Evolutionary conservation across 2,888 invertebrate species (phyloP).

Genomic region (Melanotus villosus): DNA sequence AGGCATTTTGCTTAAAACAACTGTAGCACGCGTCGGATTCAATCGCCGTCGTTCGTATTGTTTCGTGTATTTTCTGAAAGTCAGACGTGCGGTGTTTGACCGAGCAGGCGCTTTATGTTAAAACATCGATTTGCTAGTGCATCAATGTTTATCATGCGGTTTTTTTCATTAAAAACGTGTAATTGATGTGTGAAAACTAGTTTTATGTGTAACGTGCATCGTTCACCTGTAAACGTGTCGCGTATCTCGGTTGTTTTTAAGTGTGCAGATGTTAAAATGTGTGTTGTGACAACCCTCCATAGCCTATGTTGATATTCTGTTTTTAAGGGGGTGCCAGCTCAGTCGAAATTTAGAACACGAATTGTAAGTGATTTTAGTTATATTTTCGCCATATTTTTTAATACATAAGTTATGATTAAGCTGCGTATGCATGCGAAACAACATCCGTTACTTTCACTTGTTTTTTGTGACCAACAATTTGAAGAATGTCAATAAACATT

Average conservation of each 20-base stretch:
- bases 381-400: background rate
- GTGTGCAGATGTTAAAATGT: conserved; percentile 4
- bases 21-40: no score
- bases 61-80: conserved; percentile 25
- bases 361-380: conserved; percentile 20
- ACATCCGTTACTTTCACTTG: conserved; percentile 1
- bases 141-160: conserved; percentile 48
- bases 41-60: conserved; percentile 7
- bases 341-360: conserved; percentile 20
- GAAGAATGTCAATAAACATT: conserved; percentile 10
- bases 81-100: conserved; percentile 36
- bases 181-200: conserved; percentile 34
- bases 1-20: no score
- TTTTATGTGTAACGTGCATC: background rate
- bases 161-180: conserved; percentile 42
- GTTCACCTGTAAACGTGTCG: conserved; percentile 2
- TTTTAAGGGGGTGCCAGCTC: conserved; percentile 34
- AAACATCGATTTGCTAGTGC: conserved; percentile 54
- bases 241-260: background rate
- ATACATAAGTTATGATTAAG: no score
- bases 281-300: conserved; percentile 29
- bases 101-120: conserved; percentile 52
- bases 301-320: conserved; percentile 25
- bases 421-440: background rate
- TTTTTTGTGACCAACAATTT: conserved; percentile 7